Percentiles rank a stretch among this genome's conserved stretches.
These are phyloP conservation scores for Acanthacorydalis orientalis DNA, from an alignment of 2,888 invertebrate species.

Conservation along the genomic window DNA sequence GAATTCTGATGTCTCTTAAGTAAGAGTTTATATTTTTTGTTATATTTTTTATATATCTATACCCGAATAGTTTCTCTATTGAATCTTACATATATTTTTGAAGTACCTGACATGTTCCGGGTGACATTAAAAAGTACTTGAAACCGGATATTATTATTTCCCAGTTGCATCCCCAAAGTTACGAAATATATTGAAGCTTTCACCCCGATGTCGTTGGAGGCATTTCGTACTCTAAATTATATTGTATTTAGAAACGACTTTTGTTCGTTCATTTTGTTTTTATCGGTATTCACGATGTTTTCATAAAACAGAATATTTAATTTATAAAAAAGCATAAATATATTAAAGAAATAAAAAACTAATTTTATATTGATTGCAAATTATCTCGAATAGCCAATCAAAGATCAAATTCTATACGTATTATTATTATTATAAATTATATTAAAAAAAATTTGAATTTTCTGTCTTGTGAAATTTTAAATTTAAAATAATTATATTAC, in stretches of 20 bases:
- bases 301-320: not conserved
- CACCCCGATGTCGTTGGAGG: not conserved
- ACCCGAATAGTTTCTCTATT: too few species aligned
- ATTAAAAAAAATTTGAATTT: conserved; percentile 15
- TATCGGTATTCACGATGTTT: not conserved
- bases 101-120: too few species aligned
- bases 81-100: too few species aligned
- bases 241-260: conserved; percentile 3
- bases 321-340: not conserved
- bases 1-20: too few species aligned
- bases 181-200: not conserved
- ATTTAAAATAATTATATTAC: conserved; percentile 24
- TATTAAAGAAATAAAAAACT: not conserved
- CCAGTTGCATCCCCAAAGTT: not conserved
- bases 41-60: too few species aligned
- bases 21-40: too few species aligned
- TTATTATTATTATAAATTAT: conserved; percentile 8
- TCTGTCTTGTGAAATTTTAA: conserved; percentile 29
- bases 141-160: too few species aligned
- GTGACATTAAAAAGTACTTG: too few species aligned
- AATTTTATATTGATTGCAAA: not conserved
- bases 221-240: conserved; percentile 2
- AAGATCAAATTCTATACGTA: conserved; percentile 3
- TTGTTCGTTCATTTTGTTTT: conserved; percentile 3
- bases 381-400: not conserved